phyloP scores from a whole-genome alignment of 1,140 invertebrate species.

The Eulimnadia texana region DNA sequence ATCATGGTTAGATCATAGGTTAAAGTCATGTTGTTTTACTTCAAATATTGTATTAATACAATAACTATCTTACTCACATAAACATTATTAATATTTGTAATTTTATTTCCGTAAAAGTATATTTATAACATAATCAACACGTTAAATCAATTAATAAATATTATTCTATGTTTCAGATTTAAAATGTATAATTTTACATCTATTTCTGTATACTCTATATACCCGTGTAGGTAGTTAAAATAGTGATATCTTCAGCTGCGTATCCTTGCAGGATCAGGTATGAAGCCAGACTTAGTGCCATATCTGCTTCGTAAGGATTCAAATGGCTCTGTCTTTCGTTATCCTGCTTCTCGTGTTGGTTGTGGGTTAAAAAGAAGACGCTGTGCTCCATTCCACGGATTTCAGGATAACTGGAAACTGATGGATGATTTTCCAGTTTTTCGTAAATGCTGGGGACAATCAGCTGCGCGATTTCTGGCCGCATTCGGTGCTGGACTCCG shows the following conservation, averaged over 20 bases:
- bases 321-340: conserved; percentile 35
- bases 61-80: too few relatives aligned
- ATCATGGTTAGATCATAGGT: background rate
- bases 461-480: conserved; percentile 43
- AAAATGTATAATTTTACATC: too few relatives aligned
- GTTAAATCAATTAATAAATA: too few relatives aligned
- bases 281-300: conserved; percentile 37
- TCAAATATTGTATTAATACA: too few relatives aligned
- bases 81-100: too few relatives aligned
- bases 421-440: conserved; percentile 36
- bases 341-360: conserved; percentile 27
- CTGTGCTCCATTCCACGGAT: conserved; percentile 37
- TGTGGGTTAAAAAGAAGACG: conserved; percentile 46
- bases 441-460: conserved; percentile 45
- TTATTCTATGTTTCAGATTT: too few relatives aligned
- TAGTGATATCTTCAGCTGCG: conserved; percentile 40
- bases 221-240: conserved; percentile 48
- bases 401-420: conserved; percentile 33
- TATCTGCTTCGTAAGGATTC: conserved; percentile 44
- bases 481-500: conserved; percentile 48
- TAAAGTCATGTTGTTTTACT: too few relatives aligned
- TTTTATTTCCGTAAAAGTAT: too few relatives aligned
- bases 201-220: too few relatives aligned
- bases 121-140: too few relatives aligned
- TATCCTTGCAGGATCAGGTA: conserved; percentile 46